Evolutionary conservation across 1,140 invertebrate species (phyloP), one percentile per base, ranked within the genome.

Genomic region (Macrosteles quadrilineatus): DNA sequence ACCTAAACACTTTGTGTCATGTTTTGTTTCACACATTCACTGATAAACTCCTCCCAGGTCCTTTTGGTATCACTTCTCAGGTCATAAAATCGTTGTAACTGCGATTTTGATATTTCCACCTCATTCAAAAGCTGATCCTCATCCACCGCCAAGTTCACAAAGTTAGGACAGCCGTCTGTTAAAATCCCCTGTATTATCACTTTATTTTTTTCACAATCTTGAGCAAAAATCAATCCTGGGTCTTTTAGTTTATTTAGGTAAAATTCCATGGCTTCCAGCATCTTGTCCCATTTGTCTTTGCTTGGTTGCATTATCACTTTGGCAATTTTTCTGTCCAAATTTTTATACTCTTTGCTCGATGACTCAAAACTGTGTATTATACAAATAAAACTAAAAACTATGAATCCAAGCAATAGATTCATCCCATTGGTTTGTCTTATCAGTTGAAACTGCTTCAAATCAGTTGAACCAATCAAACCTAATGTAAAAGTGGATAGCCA

Each of bases 201-300:
- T 19, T 50, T 50, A 21, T 50, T 50, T 50, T 19, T 50, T 19
- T 50, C 47, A 50, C 47, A 50, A n/a, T 50, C 47, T 50, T 50
- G 14, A 6, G 47, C 47, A 4, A 50, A 21, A 9, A 50, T 50
- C n/a, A 50, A 50, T 3, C 47, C 47, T 9, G 47, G 47, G n/a
- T 50, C 47, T 50, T 21, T 50, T 50, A 50, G n/a, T 19, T 50
- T 50, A 17, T 50, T 50, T 11, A 50, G 14, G 47, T 50, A 50
- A 50, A 50, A 17, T 50, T 50, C 47, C n/a, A 50, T 19, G 6
- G 47, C 21, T 19, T 50, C 47, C n/a, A 50, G n/a, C 47, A 50
- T 50, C n/a, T 6, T 50, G n/a, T 50, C 47, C 47, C 47, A 50
- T 21, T 50, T 50, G 4, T 50, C 47, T 21, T 50, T 50, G 3